These are phyloP conservation scores for Novumbra hubbsi DNA, from an alignment of 2,797 vertebrate species.

Conservation along the genomic window DNA sequence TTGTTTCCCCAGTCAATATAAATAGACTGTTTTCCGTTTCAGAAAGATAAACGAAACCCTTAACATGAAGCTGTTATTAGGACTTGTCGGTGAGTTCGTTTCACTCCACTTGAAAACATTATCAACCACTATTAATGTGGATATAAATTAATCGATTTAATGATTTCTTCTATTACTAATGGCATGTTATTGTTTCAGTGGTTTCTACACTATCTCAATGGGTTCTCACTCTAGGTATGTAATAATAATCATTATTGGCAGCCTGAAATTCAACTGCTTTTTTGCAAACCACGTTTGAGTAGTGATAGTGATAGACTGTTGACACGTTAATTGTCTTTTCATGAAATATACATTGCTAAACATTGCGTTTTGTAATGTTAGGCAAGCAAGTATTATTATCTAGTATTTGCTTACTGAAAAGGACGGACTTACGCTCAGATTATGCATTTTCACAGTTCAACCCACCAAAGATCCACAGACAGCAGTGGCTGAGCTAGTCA, in stretches of 20 bases:
- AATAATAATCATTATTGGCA: background rate
- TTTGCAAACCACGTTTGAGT: background rate
- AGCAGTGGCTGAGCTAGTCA: slow-evolving; percentile 35
- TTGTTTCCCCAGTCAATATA: slow-evolving; percentile 51
- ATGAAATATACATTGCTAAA: background rate
- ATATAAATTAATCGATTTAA: background rate
- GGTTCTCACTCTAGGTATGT: slow-evolving; percentile 49
- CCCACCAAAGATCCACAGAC: fast-evolving
- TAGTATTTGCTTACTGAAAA: background rate
- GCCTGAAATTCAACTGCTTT: background rate
- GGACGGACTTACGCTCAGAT: too few relatives aligned
- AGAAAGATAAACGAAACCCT: background rate
- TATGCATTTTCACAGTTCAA: background rate
- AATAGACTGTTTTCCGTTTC: background rate
- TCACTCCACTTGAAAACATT: background rate
- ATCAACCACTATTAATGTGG: background rate
- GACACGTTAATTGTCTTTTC: background rate
- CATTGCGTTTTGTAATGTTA: background rate
- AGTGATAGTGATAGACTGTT: background rate
- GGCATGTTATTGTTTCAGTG: slow-evolving; percentile 48
- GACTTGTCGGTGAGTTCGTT: slow-evolving; percentile 60
- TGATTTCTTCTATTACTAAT: background rate
- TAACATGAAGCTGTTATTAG: slow-evolving; percentile 49
- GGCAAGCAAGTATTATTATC: background rate
- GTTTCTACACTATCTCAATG: slow-evolving; percentile 42